Base-by-base conservation (phyloP, 2,888 invertebrate species). In the Erebia palarica region DNA sequence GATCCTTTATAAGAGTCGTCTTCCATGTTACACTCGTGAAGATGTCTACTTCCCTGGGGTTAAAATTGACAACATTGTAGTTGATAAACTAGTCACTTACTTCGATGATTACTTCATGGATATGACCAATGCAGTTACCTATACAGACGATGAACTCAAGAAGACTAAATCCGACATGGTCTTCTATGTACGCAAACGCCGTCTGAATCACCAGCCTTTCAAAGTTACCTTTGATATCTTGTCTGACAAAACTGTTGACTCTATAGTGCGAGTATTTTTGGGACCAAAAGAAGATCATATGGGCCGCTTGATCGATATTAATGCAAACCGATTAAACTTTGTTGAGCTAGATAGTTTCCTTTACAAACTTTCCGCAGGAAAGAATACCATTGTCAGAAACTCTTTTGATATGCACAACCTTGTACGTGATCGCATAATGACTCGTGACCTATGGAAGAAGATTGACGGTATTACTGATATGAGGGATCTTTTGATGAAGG, bases 51-150 rank as follows among this genome's bases (percentile, higher is more conserved):
- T 94, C 90, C 94, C 95, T 0, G 96, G 95, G 27, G 94, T 96
- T 16, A 94, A 95, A 74, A 93, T 96, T 74, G 94, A 95, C 70
- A 94, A 93, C 18, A 91, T 96, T 0, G 90, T 94, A 8, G 94
- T 95, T 69, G 96, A 96, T 80, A 95, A 95, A 74, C 89, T 96
- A 4, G 86, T 94, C 55, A 96, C 96, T 13, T 96, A 94, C 87
- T 96, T 96, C 78, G 96, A 96, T 78, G 93, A 95, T 81, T 95
- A 94, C 80, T 93, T 96, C 64, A 88, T 95, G 78, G 95, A 96
- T 77, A 94, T 95, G 76, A 95, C 94, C 78, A 96, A 95, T 78
- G 94, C 94, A 75, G 89, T 95, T 66, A 82, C 89, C 55, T 82
- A 94, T 65, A 90, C 89, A 44, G 87, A 90, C 8, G 89, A 87